These are phyloP conservation scores for Botia kubotai DNA, from an alignment of 2,797 vertebrate genomes.

Conservation along the genomic window DNA sequence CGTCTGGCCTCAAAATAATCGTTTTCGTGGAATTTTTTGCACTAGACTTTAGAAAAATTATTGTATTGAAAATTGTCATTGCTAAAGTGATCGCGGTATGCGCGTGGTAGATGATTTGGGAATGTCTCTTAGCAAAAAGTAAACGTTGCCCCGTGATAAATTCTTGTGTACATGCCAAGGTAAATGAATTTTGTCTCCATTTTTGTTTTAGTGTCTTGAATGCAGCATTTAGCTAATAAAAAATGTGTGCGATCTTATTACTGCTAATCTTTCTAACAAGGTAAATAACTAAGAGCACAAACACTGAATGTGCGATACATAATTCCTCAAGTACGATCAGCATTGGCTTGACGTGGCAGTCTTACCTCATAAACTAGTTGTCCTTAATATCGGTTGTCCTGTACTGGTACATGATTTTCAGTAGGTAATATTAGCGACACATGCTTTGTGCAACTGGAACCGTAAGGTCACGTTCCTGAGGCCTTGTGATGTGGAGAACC, in stretches of 20 bases:
- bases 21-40: slow-evolving; percentile 31
- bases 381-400: slow-evolving; percentile 42
- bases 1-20: slow-evolving; percentile 21
- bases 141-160: not conserved
- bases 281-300: slow-evolving; percentile 33
- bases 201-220: not conserved
- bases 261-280: slow-evolving; percentile 9
- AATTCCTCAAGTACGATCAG: slow-evolving; percentile 22
- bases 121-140: not conserved
- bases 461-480: slow-evolving; percentile 8
- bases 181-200: not conserved
- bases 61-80: not conserved
- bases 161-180: not conserved
- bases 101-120: not conserved
- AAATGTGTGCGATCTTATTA: slow-evolving; percentile 6
- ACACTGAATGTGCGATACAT: slow-evolving; percentile 38
- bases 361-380: slow-evolving; percentile 56
- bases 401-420: slow-evolving; percentile 19
- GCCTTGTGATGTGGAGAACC: slow-evolving; percentile 36
- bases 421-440: slow-evolving; percentile 40
- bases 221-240: slow-evolving; percentile 20
- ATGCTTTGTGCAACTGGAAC: slow-evolving; percentile 34
- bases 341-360: slow-evolving; percentile 46
- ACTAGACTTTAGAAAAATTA: slow-evolving; percentile 8
- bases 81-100: not conserved